Percentiles rank a stretch among this genome's conserved stretches.
phyloP scores from a whole-genome alignment of 2,888 invertebrate genomes.

The Ormyrus pomaceus region DNA sequence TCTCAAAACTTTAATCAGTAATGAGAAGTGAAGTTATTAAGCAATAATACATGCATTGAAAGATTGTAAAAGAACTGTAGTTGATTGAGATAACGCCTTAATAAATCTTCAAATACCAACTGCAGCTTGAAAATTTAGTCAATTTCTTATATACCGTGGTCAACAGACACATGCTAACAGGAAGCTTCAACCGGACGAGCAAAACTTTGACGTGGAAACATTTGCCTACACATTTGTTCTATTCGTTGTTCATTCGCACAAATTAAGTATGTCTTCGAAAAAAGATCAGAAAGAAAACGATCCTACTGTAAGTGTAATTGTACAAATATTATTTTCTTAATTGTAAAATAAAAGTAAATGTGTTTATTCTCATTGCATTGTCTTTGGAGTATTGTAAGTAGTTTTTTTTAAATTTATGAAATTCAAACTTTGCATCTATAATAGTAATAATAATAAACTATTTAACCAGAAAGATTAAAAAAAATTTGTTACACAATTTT shows the following conservation, averaged over 20 bases:
- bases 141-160: constrained; percentile 25
- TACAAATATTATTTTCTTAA: neutral
- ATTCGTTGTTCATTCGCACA: constrained; percentile 16
- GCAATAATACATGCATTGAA: neutral
- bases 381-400: too few species aligned
- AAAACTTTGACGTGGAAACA: constrained; percentile 51
- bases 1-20: neutral
- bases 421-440: too few species aligned
- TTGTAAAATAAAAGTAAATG: neutral
- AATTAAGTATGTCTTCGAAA: constrained; percentile 45
- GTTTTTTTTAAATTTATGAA: too few species aligned
- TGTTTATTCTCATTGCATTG: too few species aligned
- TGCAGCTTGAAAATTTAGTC: neutral
- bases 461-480: too few species aligned
- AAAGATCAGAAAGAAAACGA: constrained; percentile 51
- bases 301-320: constrained; percentile 37
- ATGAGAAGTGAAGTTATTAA: neutral
- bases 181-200: constrained; percentile 20
- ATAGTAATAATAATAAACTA: too few species aligned
- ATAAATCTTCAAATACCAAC: neutral
- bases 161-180: neutral
- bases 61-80: neutral
- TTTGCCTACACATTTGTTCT: neutral
- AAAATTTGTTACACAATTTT: too few species aligned
- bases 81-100: constrained; percentile 24